Base-by-base conservation (phyloP, 2,113 vertebrate species). In the Felis catus region DNA sequence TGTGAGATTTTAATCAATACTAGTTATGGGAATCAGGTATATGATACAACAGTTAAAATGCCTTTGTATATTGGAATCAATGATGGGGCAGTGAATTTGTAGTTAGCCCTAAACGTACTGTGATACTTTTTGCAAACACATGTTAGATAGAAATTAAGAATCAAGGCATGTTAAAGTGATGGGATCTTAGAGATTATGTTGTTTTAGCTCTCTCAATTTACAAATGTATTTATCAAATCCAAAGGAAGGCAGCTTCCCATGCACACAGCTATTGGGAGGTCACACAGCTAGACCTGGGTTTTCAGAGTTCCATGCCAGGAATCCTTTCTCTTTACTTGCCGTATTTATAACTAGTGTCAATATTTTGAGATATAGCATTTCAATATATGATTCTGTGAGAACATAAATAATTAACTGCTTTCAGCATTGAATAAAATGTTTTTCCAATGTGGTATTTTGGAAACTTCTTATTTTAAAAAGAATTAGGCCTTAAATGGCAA, bases 111-210 rank as follows among this genome's bases (percentile, higher is more conserved):
- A 78, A 88, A 86, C 19, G 18, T 15, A 58, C 25, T 70, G 6
- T 41, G 83, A 31, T 4, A 31, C 0, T 41, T 79, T 89, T 94
- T 70, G 14, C 33, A 90, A 88, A 88, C 39, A 95, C 10, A 33
- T 94, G 36, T 91, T 63, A 61, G 61, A 27, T 79, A 85, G 80
- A 71, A 85, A 93, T 89, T 94, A 41, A 65, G 78, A 92, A 89
- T 25, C 19, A 51, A 61, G 10, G 7, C 19, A 51, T 6, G 19
- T 76, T 93, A 31, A 92, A 68, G 39, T 41, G 45, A 58, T 78
- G n/a, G 29, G 27, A 78, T 87, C 23, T 81, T 81, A 76, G 7
- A 66, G 16, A 58, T 58, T 21, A 89, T 61, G 25, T 45, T 76
- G n/a, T 95, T 6, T 84, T 91, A 58, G 48, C 66, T 95, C 16